These are phyloP conservation scores for Echinops telfairi DNA, from an alignment of 2,113 vertebrate species.

Conservation along the genomic window DNA sequence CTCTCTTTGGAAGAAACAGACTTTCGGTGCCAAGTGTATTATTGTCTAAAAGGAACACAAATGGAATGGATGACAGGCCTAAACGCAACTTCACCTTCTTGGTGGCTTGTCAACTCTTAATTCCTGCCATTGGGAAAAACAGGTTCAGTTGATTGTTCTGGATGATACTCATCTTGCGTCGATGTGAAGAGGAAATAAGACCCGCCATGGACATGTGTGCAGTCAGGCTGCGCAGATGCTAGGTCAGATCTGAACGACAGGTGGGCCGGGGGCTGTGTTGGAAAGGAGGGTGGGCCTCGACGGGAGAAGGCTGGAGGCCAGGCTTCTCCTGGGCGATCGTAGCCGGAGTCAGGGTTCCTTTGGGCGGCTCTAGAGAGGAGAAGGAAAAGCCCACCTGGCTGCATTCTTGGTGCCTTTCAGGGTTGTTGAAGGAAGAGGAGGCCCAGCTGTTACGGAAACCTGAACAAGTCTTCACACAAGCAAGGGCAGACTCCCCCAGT, in stretches of 20 bases:
- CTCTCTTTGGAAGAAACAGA: not conserved
- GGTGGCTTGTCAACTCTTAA: not conserved
- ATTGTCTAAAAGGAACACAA: conserved; percentile 11
- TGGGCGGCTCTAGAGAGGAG: not conserved
- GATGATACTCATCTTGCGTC: not conserved
- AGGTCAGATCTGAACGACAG: conserved; percentile 1
- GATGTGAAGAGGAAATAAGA: conserved; percentile 16
- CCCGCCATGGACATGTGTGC: not conserved
- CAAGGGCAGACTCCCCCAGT: no score
- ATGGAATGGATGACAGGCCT: not conserved
- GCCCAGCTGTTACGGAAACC: not conserved
- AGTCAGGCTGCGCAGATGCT: conserved; percentile 65
- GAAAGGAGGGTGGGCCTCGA: not conserved
- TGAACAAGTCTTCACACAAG: not conserved
- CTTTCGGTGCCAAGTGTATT: conserved; percentile 6
- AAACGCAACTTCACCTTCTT: not conserved
- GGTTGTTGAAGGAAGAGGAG: not conserved
- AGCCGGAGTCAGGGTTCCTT: not conserved
- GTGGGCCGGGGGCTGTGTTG: not conserved
- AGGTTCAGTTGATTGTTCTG: conserved; percentile 47
- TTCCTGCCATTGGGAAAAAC: not conserved
- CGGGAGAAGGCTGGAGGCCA: not conserved
- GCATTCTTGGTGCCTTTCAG: not conserved
- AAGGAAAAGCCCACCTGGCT: not conserved
- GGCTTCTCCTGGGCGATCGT: not conserved